phyloP scores from a whole-genome alignment of 2,797 vertebrate species.

The Catostomus latipinnis region DNA sequence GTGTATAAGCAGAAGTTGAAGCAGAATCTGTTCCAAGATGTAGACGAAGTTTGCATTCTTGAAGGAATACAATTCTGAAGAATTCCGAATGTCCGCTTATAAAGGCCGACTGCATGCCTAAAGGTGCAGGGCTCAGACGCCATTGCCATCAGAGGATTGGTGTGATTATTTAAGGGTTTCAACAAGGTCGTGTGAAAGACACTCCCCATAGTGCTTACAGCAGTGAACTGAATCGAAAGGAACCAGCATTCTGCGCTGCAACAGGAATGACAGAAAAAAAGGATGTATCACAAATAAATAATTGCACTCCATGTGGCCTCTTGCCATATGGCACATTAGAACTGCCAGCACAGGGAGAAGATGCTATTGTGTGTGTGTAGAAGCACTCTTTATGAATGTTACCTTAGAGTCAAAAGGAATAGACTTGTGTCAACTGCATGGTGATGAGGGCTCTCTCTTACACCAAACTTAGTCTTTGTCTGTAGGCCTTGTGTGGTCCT shows the following conservation, averaged over 20 bases:
- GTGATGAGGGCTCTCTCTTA: constrained; percentile 28
- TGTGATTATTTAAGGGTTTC: too few relatives aligned
- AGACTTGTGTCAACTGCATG: constrained; percentile 50
- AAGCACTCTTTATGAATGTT: constrained; percentile 80
- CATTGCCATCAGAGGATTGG: too few relatives aligned
- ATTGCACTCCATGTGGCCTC: constrained; percentile 80
- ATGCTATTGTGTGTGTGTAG: constrained; percentile 79
- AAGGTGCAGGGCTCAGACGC: too few relatives aligned
- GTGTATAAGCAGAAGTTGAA: too few relatives aligned
- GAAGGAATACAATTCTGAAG: too few relatives aligned
- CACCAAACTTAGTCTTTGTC: constrained; percentile 28
- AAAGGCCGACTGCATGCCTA: too few relatives aligned
- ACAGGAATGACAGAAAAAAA: constrained; percentile 78
- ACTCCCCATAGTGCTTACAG: too few relatives aligned
- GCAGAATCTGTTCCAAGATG: too few relatives aligned
- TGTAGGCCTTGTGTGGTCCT: constrained; percentile 20
- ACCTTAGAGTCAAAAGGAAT: constrained; percentile 66
- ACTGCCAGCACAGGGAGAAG: constrained; percentile 81
- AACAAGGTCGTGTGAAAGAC: too few relatives aligned
- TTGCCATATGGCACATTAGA: constrained; percentile 82
- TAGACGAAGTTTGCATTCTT: too few relatives aligned
- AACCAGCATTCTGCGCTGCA: constrained; percentile 76
- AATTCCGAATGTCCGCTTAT: too few relatives aligned
- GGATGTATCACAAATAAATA: constrained; percentile 85
- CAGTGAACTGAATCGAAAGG: too few relatives aligned